Evolutionary conservation across 2,797 vertebrate species (phyloP).

Genomic region (Sciaenops ocellatus): DNA sequence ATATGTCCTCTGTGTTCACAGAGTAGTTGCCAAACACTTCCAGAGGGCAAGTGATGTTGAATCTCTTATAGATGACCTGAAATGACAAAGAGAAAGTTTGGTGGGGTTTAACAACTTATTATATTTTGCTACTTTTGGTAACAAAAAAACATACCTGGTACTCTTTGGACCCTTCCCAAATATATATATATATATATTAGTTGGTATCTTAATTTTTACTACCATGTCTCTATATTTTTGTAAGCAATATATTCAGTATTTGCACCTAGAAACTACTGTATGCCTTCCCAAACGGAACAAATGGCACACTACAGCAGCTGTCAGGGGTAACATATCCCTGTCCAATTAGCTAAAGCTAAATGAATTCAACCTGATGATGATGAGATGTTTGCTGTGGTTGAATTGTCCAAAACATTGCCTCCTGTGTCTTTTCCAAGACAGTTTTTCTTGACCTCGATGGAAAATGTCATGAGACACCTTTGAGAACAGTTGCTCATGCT

Average conservation of each 20-base stretch:
- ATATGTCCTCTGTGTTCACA: conserved; percentile 65
- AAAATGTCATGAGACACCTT: no score
- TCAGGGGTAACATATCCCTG: background rate
- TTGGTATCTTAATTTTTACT: background rate
- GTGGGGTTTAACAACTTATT: background rate
- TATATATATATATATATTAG: background rate
- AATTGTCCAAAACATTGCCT: no score
- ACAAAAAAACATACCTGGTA: background rate
- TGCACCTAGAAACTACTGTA: background rate
- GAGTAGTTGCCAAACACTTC: conserved; percentile 75
- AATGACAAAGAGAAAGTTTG: conserved; percentile 10
- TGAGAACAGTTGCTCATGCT: no score
- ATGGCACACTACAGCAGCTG: background rate
- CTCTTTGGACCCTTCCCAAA: background rate
- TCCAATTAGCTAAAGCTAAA: background rate
- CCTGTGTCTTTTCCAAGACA: no score
- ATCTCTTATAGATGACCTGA: conserved; percentile 96
- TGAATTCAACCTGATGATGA: background rate
- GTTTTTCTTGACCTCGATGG: no score
- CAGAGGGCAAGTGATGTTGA: conserved; percentile 87
- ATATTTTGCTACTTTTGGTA: background rate
- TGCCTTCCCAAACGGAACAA: background rate
- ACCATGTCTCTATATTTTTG: background rate
- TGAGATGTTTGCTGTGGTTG: no score
- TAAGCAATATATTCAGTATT: background rate